Base-by-base conservation (phyloP, 1,140 invertebrate species). In the Cataglyphis hispanica region DNA sequence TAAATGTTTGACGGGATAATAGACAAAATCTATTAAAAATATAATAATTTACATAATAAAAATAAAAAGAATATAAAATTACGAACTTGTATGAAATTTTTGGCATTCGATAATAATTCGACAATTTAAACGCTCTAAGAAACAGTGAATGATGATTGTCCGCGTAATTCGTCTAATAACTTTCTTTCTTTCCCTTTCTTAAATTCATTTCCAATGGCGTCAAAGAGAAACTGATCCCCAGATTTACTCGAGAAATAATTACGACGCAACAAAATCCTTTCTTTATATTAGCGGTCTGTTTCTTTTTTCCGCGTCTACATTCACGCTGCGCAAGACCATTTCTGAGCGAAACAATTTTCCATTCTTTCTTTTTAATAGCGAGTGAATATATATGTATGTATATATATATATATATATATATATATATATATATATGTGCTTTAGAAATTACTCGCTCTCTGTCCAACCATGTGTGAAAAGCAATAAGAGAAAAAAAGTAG, bases 161-260 rank as follows among this genome's bases (percentile, higher is more conserved):
- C 16, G 22, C 16, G 11, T 19, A n/a, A 22, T n/a, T 80, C n/a
- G 8, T 37, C 25, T 40, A 37, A n/a, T 27, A 64, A 64, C 40
- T 34, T 53, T 70, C 16, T 43, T 66, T 13, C 10, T 63, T 64
- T 67, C 22, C 25, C 19, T 8, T 50, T 70, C 25, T 50, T 70
- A 5, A 5, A 53, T 80, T 37, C 40, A 80, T 27, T 37, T 63
- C 8, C 19, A n/a, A 75, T 37, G 50, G 6, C 31, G 16, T 37
- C 61, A 66, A 66, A 56, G 22, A n/a, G 7, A 63, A 78, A 66
- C 22, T 50, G 27, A 78, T n/a, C 40, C 8, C 27, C 37, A 56
- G 16, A 56, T 89, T 85, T 75, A 87, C 27, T 87, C 66, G 40
- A n/a, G 19, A 56, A 85, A 87, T 76, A 80, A 89, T 87, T 80